These are phyloP conservation scores for Yasuhikotakia modesta DNA, from an alignment of 2,797 vertebrate genomes.

Conservation along the genomic window DNA sequence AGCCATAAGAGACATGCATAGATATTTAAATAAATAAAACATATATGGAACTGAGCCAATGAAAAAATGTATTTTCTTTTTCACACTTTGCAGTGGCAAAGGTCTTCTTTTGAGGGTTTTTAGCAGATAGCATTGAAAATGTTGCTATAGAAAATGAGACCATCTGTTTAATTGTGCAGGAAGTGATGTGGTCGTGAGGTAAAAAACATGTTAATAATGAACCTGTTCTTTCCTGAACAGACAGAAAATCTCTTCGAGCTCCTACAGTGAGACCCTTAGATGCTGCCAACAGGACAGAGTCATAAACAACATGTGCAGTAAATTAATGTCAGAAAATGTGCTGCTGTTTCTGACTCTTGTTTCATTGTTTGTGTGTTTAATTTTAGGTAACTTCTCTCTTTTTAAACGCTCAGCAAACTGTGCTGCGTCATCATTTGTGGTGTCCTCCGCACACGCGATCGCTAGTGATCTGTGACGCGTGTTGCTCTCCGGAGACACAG, in stretches of 20 bases:
- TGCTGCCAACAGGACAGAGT: too few species aligned
- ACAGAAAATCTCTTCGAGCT: too few species aligned
- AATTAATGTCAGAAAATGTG: not conserved
- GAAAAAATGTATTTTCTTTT: constrained; percentile 26
- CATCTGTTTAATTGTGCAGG: constrained; percentile 15
- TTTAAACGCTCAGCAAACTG: not conserved
- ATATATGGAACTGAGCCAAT: constrained; percentile 59
- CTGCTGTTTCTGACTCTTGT: not conserved
- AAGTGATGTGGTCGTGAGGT: too few species aligned
- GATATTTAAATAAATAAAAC: constrained; percentile 67
- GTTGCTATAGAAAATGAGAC: constrained; percentile 26
- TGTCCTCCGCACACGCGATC: constrained; percentile 32
- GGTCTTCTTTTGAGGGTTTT: not conserved
- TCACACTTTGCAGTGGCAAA: constrained; percentile 4
- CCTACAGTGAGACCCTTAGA: too few species aligned
- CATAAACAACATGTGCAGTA: not conserved
- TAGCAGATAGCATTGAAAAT: constrained; percentile 29
- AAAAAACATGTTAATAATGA: too few species aligned
- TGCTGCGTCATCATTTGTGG: constrained; percentile 14
- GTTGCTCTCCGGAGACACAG: constrained; percentile 59
- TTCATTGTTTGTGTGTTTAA: not conserved
- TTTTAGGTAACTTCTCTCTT: not conserved
- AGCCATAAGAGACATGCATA: constrained; percentile 62
- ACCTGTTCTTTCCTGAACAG: too few species aligned
- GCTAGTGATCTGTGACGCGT: constrained; percentile 49